Base-by-base conservation (phyloP, 2,113 vertebrate species). In the zebrafish (Danio rerio) region DNA sequence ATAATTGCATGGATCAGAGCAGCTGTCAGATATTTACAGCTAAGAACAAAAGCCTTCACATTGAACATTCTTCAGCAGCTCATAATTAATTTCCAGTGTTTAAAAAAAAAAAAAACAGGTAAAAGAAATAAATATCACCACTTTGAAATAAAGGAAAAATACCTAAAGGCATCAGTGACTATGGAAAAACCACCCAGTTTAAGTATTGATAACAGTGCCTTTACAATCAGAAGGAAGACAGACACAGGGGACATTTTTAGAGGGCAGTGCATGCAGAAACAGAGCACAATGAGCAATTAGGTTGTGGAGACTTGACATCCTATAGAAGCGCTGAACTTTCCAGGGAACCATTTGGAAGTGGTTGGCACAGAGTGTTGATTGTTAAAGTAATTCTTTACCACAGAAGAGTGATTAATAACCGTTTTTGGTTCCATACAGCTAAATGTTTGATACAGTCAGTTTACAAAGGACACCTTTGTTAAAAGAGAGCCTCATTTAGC, bases 1-100 rank as follows among this genome's bases (percentile, higher is more conserved):
- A 77, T 61, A 3, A 18, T 66, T 9, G 31, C 49, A 66, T 66
- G 10, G 50, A 66, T 43, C 61, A 66, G 47, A 65, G 6, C 49
- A 52, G 16, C 45, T 9, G 16, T 56, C 20, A 20, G 42, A 83
- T 15, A 65, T 53, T 68, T 74, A 50, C 18, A 80, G 53, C 52
- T 47, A 6, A 62, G 56, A 61, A 80, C 40, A 53, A 72, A 31
- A 82, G n/a, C 53, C 66, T n/a, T 52, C 16, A 49, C 56, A 52
- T 20, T 11, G 2, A 61, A 81, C 15, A 52, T n/a, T 66, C 61
- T 56, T 49, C 20, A 70, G 56, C 5, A 80, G 16, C 21, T 58
- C 52, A 66, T 53, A 65, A 47, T 20, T 45, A 18, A 59, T 15
- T 40, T 71, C 11, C 45, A 63, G 40, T 63, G 47, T 18, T 42